Evolutionary conservation across 2,888 invertebrate species (phyloP), one percentile per base, ranked within the genome.

Genomic region (Agonopterix subpropinquella): DNA sequence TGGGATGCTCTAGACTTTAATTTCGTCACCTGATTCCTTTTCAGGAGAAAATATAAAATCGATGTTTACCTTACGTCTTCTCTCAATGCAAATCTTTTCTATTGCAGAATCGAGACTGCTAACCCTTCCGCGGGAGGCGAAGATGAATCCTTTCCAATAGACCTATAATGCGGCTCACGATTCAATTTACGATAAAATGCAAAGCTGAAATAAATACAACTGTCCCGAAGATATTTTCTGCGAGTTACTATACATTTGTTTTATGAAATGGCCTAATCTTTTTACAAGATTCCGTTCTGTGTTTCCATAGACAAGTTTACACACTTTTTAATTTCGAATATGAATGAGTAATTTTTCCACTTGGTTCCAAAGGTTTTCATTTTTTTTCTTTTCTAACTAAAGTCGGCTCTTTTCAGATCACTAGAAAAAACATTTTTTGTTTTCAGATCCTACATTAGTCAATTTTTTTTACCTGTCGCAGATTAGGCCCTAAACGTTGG

Each of bases 191-290:
- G 80, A 77, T 81, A 82, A 87, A 87, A 87, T 85, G 85, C 83
- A 80, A 88, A 81, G 87, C 86, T 89, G 87, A 88, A 88, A 88
- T 86, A 88, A 88, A 87, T 87, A 87, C 80, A 88, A 88, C 84
- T 83, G 85, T 82, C 85, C 84, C 80, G 85, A 85, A 81, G 81
- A 86, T 86, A 85, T 84, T 88, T 89, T 88, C 86, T 88, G 88
- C 86, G 84, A 89, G 87, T 83, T 85, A 88, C 89, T 89, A 89
- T 87, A 89, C 88, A 88, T 89, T 88, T 89, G 88, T 89, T 89
- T 86, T 87, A 89, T 88, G 89, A 88, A 89, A 89, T 89, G 89
- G 89, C 89, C 89, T 89, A 89, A 86, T 89, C 89, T 89, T 85
- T 28, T 88, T 89, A 86, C 88, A 88, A 89, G 89, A 89, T 89